Evolutionary conservation across 2,797 vertebrate species (phyloP).

Genomic region (Melanotaenia boesemani): DNA sequence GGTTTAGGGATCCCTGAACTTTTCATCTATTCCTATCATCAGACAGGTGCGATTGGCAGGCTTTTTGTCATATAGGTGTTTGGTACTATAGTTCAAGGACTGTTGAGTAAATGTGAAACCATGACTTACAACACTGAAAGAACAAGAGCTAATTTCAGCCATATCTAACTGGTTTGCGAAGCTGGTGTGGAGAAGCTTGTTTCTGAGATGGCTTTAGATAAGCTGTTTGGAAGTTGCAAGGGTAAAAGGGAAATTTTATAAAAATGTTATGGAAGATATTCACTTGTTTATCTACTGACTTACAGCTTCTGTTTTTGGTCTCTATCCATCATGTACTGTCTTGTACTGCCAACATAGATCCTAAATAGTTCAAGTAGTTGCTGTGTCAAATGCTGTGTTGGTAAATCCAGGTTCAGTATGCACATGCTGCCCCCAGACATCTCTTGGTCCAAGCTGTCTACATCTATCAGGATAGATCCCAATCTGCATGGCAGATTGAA

Average conservation of each 20-base stretch:
- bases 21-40: neutral
- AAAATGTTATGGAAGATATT: constrained; percentile 35
- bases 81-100: neutral
- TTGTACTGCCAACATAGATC: constrained; percentile 39
- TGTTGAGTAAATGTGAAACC: neutral
- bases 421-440: constrained; percentile 48
- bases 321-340: constrained; percentile 38
- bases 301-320: constrained; percentile 40
- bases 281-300: constrained; percentile 45
- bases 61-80: constrained; percentile 4
- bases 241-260: constrained; percentile 43
- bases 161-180: constrained; percentile 26
- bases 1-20: neutral
- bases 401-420: constrained; percentile 65
- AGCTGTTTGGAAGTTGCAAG: constrained; percentile 33
- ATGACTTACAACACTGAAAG: constrained; percentile 16
- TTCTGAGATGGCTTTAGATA: constrained; percentile 23
- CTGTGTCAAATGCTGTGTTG: constrained; percentile 49
- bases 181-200: constrained; percentile 36
- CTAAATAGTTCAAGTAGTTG: constrained; percentile 32
- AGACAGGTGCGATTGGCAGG: neutral
- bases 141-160: constrained; percentile 31
- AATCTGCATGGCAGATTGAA: constrained; percentile 65
- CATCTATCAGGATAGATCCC: constrained; percentile 67
- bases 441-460: constrained; percentile 41